These are phyloP conservation scores for Apamea monoglypha DNA, from an alignment of 2,888 invertebrate genomes.

Conservation along the genomic window DNA sequence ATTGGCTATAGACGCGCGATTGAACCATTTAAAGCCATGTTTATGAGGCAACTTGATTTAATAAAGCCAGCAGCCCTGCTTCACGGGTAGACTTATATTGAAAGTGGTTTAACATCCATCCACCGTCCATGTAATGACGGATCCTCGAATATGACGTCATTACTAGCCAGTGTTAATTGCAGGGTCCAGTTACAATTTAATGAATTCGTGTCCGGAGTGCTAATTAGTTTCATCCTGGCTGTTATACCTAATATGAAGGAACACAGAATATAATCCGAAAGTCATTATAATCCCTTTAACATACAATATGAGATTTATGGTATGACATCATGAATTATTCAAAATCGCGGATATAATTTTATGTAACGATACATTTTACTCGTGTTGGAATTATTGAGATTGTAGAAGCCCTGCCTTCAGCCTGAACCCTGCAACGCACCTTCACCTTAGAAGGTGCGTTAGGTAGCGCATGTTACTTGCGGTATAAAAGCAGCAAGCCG, in stretches of 20 bases:
- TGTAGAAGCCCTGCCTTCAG: too few species aligned
- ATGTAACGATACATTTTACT: background rate
- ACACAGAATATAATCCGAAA: slow-evolving; percentile 3
- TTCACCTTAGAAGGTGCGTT: too few species aligned
- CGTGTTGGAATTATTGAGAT: too few species aligned
- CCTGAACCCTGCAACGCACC: too few species aligned
- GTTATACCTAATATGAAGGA: slow-evolving; percentile 5
- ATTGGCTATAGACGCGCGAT: slow-evolving; percentile 24
- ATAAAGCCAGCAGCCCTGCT: slow-evolving; percentile 34
- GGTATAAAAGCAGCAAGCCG: too few species aligned
- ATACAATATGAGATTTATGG: slow-evolving; percentile 3
- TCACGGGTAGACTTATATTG: slow-evolving; percentile 19
- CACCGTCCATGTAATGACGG: slow-evolving; percentile 13
- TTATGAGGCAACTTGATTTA: slow-evolving; percentile 48
- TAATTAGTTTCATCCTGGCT: slow-evolving; percentile 31
- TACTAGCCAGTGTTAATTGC: slow-evolving; percentile 32
- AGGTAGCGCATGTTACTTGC: too few species aligned
- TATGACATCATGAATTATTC: slow-evolving; percentile 36
- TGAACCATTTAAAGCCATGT: slow-evolving; percentile 31
- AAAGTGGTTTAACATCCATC: slow-evolving; percentile 25
- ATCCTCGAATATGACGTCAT: slow-evolving; percentile 36
- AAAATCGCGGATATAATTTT: slow-evolving; percentile 24
- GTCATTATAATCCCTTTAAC: slow-evolving; percentile 21
- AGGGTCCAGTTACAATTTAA: slow-evolving; percentile 35
- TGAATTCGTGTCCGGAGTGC: slow-evolving; percentile 29